Conservation (phyloP, 2,888 invertebrate genomes). For the Melanophora roralis region DNA sequence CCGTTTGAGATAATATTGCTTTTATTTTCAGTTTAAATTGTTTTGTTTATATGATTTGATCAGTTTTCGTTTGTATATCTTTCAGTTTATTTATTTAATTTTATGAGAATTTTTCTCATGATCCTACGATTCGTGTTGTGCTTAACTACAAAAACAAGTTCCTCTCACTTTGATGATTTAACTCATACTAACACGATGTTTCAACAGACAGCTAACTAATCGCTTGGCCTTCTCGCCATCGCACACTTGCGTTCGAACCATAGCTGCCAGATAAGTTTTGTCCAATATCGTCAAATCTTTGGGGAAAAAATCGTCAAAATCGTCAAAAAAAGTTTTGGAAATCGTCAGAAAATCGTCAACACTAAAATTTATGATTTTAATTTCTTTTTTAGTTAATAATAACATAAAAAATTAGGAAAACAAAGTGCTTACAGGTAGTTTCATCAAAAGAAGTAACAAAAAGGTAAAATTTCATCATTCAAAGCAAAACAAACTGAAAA, state of each 20-base stretch:
- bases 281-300: no score
- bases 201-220: constrained; percentile 52
- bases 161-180: constrained; percentile 64
- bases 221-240: constrained; percentile 57
- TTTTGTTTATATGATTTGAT: constrained; percentile 47
- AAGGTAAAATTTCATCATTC: no score
- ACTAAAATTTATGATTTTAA: no score
- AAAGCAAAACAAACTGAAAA: no score
- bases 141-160: constrained; percentile 39
- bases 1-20: constrained; percentile 39
- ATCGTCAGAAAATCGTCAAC: no score
- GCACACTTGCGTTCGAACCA: constrained; percentile 34
- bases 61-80: constrained; percentile 30
- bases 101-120: constrained; percentile 11
- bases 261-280: no score
- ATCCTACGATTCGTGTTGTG: constrained; percentile 1
- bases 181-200: constrained; percentile 61
- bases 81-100: constrained; percentile 23
- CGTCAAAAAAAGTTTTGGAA: no score
- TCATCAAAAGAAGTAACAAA: no score
- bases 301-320: no score
- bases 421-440: no score
- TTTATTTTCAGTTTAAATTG: constrained; percentile 25
- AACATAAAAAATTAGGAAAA: no score
- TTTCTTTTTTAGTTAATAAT: no score